Evolutionary conservation across 2,888 invertebrate genomes (phyloP), one percentile per base, ranked within the genome.

Genomic region (Allacma fusca): DNA sequence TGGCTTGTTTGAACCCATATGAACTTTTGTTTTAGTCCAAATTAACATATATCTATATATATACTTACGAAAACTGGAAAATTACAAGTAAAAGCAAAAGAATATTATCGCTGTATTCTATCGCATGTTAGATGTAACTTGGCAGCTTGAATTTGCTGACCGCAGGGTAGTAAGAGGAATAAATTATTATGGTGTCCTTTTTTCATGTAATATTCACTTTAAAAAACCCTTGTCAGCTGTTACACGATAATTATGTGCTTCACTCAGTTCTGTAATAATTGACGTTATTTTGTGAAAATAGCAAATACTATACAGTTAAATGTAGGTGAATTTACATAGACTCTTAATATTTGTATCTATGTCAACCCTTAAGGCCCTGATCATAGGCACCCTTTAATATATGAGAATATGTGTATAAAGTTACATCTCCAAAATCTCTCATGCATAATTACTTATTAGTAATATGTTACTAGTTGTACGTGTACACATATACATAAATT

Each of bases 1-100:
- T 24, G 62, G 62, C 62, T 62, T 62, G 23, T 62, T 50, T n/a
- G 62, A 26, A 62, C 24, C 24, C 62, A 50, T 50, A 50, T 50
- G 16, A n/a, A n/a, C n/a, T 50, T 50, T 16, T 50, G n/a, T 50
- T 50, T 2, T 50, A 12, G 50, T 34, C 34, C 34, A 34, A 34
- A 34, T 34, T 34, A 34, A 4, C 9, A 34, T 34, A 34, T 34
- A 34, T 34, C 34, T 34, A 9, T 34, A 34, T 34, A 34, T 34
- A 34, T 7, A 4, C 34, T 7, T 34, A 34, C 34, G 9, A 7
- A 34, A 34, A 7, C 4, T 34, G 34, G 34, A 34, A 34, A 34
- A 34, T 34, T 4, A 34, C 5, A 34, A 34, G 9, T 34, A 34
- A 34, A 34, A 34, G 5, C 34, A 34, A 34, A 34, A 9, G 34